phyloP scores from a whole-genome alignment of 1,140 invertebrate genomes.

The Holotrichia oblita region DNA sequence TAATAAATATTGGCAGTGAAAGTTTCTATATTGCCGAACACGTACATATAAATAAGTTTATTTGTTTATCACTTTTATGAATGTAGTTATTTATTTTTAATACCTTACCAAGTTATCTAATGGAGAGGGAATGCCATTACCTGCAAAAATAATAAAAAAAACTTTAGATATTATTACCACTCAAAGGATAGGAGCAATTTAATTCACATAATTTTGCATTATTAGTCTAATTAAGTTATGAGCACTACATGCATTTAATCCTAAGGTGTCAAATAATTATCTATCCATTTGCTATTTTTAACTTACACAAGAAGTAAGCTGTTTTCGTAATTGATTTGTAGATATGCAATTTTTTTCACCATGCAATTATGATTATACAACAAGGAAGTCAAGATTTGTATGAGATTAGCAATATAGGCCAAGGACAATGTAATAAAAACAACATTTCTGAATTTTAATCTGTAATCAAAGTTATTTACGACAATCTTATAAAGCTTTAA shows the following conservation, averaged over 20 bases:
- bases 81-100: not conserved
- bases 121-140: not conserved
- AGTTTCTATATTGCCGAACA: not conserved
- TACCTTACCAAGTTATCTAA: not conserved
- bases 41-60: not conserved
- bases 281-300: no score
- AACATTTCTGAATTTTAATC: no score
- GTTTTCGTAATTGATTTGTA: no score
- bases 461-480: no score
- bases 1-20: not conserved
- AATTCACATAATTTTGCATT: not conserved
- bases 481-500: no score
- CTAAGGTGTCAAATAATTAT: no score
- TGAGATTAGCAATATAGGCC: constrained; percentile 1
- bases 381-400: constrained; percentile 13
- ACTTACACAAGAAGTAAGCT: no score
- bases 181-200: no score
- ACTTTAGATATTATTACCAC: no score
- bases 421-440: not conserved
- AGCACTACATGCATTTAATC: no score
- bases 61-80: not conserved
- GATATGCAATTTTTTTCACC: not conserved
- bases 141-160: constrained; percentile 14
- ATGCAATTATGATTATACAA: constrained; percentile 5
- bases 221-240: no score